Percentiles rank a stretch among this genome's conserved stretches.
Conservation (phyloP, 1,140 invertebrate genomes). For the Meloidogyne hapla region DNA sequence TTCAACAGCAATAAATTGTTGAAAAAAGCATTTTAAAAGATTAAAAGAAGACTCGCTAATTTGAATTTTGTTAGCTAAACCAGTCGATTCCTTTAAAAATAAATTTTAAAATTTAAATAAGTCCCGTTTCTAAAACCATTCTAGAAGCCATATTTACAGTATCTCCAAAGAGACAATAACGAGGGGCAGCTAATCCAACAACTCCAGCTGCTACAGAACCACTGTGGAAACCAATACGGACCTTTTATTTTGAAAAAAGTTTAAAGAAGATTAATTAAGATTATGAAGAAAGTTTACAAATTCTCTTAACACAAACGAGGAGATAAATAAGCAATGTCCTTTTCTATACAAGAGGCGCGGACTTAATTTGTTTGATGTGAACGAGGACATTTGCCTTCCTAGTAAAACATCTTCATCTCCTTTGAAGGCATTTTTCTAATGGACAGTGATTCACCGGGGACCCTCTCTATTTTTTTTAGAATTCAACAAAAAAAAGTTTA, state of each 20-base stretch:
- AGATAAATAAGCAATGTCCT: no score
- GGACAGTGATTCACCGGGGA: no score
- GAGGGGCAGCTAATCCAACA: slow-evolving; percentile 82
- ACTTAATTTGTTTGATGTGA: no score
- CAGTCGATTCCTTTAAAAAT: slow-evolving; percentile 35
- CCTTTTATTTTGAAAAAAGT: slow-evolving; percentile 1
- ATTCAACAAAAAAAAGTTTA: neutral
- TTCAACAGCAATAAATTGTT: slow-evolving; percentile 50
- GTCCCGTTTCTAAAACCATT: slow-evolving; percentile 44
- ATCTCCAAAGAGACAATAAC: slow-evolving; percentile 79
- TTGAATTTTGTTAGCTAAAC: slow-evolving; percentile 61
- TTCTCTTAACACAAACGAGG: no score
- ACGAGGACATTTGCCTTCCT: no score
- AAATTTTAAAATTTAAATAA: neutral
- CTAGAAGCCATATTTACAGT: slow-evolving; percentile 62
- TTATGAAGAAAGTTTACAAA: no score
- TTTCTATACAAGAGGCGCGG: no score
- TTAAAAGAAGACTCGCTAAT: slow-evolving; percentile 59
- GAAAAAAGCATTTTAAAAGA: slow-evolving; percentile 59
- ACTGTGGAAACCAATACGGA: slow-evolving; percentile 90
- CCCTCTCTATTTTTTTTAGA: no score
- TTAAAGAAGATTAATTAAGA: no score
- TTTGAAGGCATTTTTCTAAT: no score
- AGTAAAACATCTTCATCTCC: no score
- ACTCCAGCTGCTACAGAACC: slow-evolving; percentile 83